A percentile compares a stretch with the other conserved stretches of the same genome.
Evolutionary conservation across 2,113 vertebrate genomes (phyloP).

Genomic region (Bagarius yarrelli): DNA sequence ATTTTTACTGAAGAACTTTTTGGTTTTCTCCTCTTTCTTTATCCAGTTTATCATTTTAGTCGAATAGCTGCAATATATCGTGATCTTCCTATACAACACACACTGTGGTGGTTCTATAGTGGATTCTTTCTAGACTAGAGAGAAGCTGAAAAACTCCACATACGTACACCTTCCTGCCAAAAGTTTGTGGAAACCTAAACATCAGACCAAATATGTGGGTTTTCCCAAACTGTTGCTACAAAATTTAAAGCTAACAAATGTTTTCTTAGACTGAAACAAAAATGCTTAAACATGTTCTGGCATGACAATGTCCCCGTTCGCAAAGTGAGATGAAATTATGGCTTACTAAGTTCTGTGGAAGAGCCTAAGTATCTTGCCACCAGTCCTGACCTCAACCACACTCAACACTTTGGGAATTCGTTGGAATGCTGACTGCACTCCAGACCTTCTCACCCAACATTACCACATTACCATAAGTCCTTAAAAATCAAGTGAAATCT

Average conservation of each 20-base stretch:
- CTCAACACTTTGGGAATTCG: not conserved
- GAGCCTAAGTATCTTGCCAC: not conserved
- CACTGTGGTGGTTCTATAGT: not conserved
- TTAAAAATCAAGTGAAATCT: not conserved
- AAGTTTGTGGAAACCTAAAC: not conserved
- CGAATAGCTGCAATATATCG: not conserved
- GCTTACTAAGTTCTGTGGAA: not conserved
- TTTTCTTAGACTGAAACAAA: not conserved
- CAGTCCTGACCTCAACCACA: not conserved
- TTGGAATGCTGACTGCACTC: not conserved
- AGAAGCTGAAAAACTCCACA: not conserved
- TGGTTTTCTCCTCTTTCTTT: not conserved
- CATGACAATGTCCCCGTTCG: not conserved
- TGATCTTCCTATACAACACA: not conserved
- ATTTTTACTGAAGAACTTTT: not conserved
- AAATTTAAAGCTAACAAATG: not conserved
- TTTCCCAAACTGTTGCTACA: not conserved
- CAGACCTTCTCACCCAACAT: not conserved
- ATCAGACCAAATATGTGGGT: not conserved
- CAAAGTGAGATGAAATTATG: not conserved
- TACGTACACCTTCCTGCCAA: not conserved
- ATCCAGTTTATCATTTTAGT: not conserved
- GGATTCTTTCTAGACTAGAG: not conserved
- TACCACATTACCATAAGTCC: not conserved
- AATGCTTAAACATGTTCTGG: not conserved